These are phyloP conservation scores for Silurus meridionalis DNA, from an alignment of 2,113 vertebrate genomes.

Conservation along the genomic window DNA sequence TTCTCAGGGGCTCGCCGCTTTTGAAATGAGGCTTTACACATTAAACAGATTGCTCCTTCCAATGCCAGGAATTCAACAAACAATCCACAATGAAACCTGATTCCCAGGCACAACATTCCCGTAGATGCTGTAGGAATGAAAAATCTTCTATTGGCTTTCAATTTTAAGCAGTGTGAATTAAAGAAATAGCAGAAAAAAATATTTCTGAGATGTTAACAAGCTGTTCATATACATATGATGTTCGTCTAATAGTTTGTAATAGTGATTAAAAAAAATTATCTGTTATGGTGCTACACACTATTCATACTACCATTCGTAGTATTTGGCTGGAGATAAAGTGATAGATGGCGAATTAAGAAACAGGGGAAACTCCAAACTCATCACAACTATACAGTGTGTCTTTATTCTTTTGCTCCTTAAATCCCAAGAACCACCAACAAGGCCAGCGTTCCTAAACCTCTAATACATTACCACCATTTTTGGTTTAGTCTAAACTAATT, in stretches of 20 bases:
- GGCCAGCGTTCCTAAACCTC: not conserved
- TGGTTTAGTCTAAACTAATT: not conserved
- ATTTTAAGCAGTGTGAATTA: not conserved
- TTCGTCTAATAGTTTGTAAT: not conserved
- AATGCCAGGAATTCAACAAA: not conserved
- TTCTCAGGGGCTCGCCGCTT: not conserved
- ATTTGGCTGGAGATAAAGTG: not conserved
- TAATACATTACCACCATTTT: not conserved
- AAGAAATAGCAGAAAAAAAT: not conserved
- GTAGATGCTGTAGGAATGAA: conserved; percentile 3
- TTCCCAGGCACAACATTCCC: not conserved
- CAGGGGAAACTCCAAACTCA: not conserved
- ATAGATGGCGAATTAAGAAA: not conserved
- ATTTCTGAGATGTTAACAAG: not conserved
- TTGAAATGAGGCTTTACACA: not conserved
- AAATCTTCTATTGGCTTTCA: not conserved
- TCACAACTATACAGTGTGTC: not conserved
- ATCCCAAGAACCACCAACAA: not conserved
- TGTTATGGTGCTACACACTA: not conserved
- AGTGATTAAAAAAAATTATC: not conserved
- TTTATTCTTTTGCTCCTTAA: not conserved
- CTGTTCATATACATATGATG: not conserved
- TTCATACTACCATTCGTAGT: not conserved
- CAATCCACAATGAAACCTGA: conserved; percentile 19
- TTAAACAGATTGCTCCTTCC: conserved; percentile 26